These are phyloP conservation scores for Alligator mississippiensis DNA, from an alignment of 2,113 vertebrate genomes.

Conservation along the genomic window DNA sequence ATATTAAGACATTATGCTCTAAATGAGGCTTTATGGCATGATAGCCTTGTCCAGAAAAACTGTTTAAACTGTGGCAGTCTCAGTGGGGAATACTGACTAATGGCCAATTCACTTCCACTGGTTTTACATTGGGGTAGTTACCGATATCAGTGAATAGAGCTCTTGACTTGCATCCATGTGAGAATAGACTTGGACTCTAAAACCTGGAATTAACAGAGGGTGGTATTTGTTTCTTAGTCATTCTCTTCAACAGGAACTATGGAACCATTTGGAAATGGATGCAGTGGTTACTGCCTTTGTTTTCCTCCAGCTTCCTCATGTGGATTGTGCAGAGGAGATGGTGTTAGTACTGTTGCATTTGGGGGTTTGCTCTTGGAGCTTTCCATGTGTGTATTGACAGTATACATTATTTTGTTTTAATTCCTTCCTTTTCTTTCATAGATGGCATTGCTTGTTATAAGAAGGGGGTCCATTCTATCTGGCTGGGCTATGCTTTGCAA, in stretches of 20 bases:
- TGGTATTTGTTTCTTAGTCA: not conserved
- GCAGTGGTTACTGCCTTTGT: not conserved
- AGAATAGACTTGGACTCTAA: not conserved
- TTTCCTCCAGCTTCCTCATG: not conserved
- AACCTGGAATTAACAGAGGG: not conserved
- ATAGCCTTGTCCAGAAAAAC: not conserved
- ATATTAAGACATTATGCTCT: not conserved
- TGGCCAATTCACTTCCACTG: not conserved
- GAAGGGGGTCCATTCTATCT: conserved; percentile 45
- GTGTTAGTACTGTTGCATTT: accelerated
- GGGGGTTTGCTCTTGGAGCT: not conserved
- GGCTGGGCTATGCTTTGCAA: accelerated
- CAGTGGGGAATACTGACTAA: not conserved
- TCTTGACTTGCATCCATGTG: accelerated
- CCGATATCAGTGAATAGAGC: not conserved
- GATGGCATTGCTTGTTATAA: conserved; percentile 1
- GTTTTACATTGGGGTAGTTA: not conserved
- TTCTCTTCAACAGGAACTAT: not conserved
- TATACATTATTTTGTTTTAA: not conserved
- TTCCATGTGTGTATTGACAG: not conserved
- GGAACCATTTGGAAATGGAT: not conserved
- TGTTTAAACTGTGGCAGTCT: not conserved
- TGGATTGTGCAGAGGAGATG: not conserved
- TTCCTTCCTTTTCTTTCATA: not conserved
- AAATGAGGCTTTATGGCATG: accelerated